Base-by-base conservation (phyloP, 2,113 vertebrate species). In the Ancistrus triradiatus region DNA sequence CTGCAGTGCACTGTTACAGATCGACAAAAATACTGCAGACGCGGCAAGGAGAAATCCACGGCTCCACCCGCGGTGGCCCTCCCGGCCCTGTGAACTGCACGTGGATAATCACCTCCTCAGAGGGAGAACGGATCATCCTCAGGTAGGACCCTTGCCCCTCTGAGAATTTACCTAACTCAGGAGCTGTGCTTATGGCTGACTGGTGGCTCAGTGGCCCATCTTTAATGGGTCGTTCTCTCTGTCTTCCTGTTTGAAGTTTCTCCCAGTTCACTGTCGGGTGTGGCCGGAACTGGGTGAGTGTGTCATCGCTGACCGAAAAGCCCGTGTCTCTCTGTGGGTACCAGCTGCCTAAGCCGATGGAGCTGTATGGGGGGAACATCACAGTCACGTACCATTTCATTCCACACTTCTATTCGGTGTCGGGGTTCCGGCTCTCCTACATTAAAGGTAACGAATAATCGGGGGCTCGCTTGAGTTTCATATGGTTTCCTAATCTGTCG, bases 111-210 rank as follows among this genome's bases (percentile, higher is more conserved):
- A 63, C 66, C 13, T 83, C 86, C 18, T 19, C 14, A 1, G 69
- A 80, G 17, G 80, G 62, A 1, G 74, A 87, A n/a, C 79, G 82
- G 0, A 68, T 90, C 0, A 60, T 86, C 48, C 69, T 90, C 63
- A 90, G 87, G 88, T 90, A 84, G 13, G 5, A 6, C 6, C 3
- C n/a, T n/a, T n/a, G n/a, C n/a, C n/a, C n/a, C n/a, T n/a, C n/a
- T n/a, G n/a, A n/a, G n/a, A n/a, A n/a, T n/a, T n/a, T n/a, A n/a
- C n/a, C n/a, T n/a, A n/a, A n/a, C n/a, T n/a, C n/a, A n/a, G n/a
- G n/a, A n/a, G n/a, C n/a, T n/a, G n/a, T n/a, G n/a, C n/a, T n/a
- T n/a, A n/a, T n/a, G n/a, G n/a, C n/a, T n/a, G n/a, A n/a, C n/a
- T n/a, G n/a, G n/a, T n/a, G n/a, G n/a, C n/a, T n/a, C n/a, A n/a